A percentile compares a stretch with the other conserved stretches of the same genome.
phyloP scores from a whole-genome alignment of 2,888 invertebrate species.

The Lysandra coridon region DNA sequence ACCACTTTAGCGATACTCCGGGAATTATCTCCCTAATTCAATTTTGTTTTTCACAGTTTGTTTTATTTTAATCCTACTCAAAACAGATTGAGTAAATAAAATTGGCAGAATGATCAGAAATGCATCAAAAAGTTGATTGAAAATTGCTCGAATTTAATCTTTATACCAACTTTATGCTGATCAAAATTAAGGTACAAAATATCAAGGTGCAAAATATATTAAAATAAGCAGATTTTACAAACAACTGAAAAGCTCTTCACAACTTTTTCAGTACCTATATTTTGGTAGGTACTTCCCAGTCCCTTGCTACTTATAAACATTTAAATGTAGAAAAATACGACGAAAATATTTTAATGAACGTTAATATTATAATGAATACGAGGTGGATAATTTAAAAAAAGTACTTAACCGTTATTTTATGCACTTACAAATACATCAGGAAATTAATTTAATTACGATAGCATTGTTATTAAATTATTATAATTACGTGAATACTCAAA shows the following conservation, averaged over 20 bases:
- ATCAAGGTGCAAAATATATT: too few species aligned
- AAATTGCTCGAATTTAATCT: too few species aligned
- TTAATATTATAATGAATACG: background rate
- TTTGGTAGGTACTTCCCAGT: too few species aligned
- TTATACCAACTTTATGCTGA: too few species aligned
- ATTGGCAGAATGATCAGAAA: too few species aligned
- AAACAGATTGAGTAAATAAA: too few species aligned
- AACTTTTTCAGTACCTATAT: too few species aligned
- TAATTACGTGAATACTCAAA: constrained; percentile 21
- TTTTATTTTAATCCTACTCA: background rate
- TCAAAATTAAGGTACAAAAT: too few species aligned
- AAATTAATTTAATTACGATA: constrained; percentile 29
- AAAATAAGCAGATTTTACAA: too few species aligned
- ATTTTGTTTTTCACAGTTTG: constrained; percentile 45
- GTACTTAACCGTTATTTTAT: constrained; percentile 14
- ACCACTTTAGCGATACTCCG: constrained; percentile 67
- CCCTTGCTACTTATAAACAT: background rate
- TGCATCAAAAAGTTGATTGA: too few species aligned
- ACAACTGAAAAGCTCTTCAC: too few species aligned
- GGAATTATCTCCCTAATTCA: constrained; percentile 55
- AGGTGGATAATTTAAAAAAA: constrained; percentile 21
- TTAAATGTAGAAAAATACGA: background rate
- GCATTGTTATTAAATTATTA: constrained; percentile 26
- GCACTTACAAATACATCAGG: constrained; percentile 10
- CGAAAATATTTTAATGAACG: background rate